Base-by-base conservation (phyloP, 2,888 invertebrate genomes). In the Lithophane ornitopus region DNA sequence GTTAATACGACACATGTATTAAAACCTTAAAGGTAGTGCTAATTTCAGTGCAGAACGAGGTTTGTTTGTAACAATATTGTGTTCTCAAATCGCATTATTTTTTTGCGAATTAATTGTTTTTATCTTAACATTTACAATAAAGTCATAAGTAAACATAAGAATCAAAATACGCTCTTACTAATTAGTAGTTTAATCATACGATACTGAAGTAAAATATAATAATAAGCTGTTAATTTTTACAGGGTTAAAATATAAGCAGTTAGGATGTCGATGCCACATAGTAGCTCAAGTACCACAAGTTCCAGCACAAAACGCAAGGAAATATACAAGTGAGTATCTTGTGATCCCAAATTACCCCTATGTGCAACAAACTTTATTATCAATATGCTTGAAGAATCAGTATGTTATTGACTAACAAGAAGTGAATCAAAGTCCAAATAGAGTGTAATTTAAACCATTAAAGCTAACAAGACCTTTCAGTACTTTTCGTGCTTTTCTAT, bases 231-330 rank as follows among this genome's bases (percentile, higher is more conserved):
- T 22, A 41, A 11, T 16, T 61, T 83, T 84, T 62, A 8, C 76
- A 79, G 87, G 69, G 75, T 80, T 80, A 65, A 68, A 74, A 62
- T 26, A 62, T 76, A 68, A 75, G 75, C 62, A 65, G 75, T 49
- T 81, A 91, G 76, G 66, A 96, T 96, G 96, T 96, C 96, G 84
- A 96, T 96, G 95, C 96, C 96, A 92, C 96, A 96, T 91, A 96
- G 96, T 84, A 96, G 96, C 82, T 96, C 96, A 2, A 96, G 96
- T 78, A 95, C 96, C 0, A 94, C 96, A 0, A 95, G 96, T 87
- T 96, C 96, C 22, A 95, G 95, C 87, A 96, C 96, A 16, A 96
- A 96, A 92, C 94, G 96, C 81, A 96, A 96, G 90, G 96, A 96
- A 91, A 97, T 97, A 88, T 97, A 97, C 91, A 97, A 97, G 96